phyloP scores from a whole-genome alignment of 2,113 vertebrate genomes.

The Sitta europaea region DNA sequence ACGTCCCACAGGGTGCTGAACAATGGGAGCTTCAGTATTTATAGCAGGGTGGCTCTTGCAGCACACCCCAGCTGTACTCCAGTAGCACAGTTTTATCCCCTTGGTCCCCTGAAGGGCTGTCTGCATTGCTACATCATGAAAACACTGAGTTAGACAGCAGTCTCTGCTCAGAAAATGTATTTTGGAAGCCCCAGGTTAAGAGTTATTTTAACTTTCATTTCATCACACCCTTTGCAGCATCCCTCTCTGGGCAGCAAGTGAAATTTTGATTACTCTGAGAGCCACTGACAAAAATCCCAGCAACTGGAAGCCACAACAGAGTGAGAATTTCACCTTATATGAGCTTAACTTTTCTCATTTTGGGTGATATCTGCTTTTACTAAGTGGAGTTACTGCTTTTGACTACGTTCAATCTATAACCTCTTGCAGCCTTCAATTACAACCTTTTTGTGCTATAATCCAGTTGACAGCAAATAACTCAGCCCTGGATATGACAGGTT shows the following conservation, averaged over 20 bases:
- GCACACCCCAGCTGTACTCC: background rate
- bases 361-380: constrained; percentile 29
- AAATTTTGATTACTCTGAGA: constrained; percentile 14
- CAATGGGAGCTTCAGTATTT: background rate
- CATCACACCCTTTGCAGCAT: background rate
- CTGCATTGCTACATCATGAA: background rate
- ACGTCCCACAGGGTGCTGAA: background rate
- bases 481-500: background rate
- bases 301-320: background rate
- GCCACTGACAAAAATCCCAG: background rate
- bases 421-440: constrained; percentile 16
- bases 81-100: background rate
- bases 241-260: background rate
- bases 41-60: background rate
- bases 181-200: background rate
- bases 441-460: background rate
- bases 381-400: constrained; percentile 39
- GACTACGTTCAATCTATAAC: constrained; percentile 14
- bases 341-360: constrained; percentile 31
- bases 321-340: background rate
- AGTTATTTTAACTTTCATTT: constrained; percentile 10
- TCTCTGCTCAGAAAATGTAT: background rate
- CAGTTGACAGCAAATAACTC: constrained; percentile 20
- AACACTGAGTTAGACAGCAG: background rate
- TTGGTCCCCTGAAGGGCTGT: background rate